Base-by-base conservation (phyloP, 2,888 invertebrate genomes). In the Mamestra brassicae region DNA sequence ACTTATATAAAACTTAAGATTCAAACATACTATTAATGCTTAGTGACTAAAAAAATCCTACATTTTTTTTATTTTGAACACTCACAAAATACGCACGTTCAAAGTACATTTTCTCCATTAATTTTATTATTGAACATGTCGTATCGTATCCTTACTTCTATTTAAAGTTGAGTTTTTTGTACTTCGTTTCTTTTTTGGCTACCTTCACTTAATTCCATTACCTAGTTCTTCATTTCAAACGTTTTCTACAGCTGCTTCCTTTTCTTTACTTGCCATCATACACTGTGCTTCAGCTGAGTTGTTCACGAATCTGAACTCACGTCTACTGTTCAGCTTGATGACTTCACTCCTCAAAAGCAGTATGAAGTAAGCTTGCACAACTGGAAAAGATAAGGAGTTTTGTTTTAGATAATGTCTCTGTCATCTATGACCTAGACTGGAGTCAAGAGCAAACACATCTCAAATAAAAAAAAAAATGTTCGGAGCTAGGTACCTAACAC, bases 261-360 rank as follows among this genome's bases (percentile, higher is more conserved):
- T 55, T 1, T 75, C 60, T 36, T 71, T 64, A 5, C 47, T 38
- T 8, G 34, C 17, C 61, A 83, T 38, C 11, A 58, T 62, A 62
- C 81, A 81, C 15, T 83, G 52, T 2, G 72, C 71, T 67, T 78
- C 81, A 11, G 74, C 68, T 10, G 80, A 61, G 38, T 83, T 73
- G 58, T 84, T 87, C n/a, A 72, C 77, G 55, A 82, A 82, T 52
- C 63, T 65, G 63, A 82, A 78, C 34, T 73, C 38, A 11, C 55
- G 17, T 4, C 60, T 65, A 17, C 63, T 74, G 0, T 47, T 65
- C 1, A 87, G 75, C 62, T 88, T 86, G 8, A 61, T 34, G 8
- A 88, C 71, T 65, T 85, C 83, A 63, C 86, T 87, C 45, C 84
- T 83, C 3, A 85, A 36, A 1, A 87, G 78, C 2, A 88, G 54